Evolutionary conservation across 2,797 vertebrate genomes (phyloP).

Genomic region (Poliocrania exsul): DNA sequence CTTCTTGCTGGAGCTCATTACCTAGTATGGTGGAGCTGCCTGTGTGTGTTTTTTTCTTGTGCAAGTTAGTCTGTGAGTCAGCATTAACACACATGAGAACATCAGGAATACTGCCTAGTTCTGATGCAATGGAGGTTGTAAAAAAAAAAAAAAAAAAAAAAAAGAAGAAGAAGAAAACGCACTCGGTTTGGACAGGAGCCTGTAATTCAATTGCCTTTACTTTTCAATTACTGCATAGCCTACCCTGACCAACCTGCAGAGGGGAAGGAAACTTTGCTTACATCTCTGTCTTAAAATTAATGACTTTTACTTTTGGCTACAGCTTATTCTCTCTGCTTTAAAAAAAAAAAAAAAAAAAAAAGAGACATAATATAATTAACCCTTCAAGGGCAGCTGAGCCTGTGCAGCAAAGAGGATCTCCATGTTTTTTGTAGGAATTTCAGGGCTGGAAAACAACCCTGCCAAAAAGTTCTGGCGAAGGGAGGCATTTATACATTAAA

Average conservation of each 20-base stretch:
- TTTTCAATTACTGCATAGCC: constrained; percentile 73
- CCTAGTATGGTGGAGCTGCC: constrained; percentile 74
- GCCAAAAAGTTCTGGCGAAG: constrained; percentile 48
- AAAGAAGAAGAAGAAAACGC: constrained; percentile 11
- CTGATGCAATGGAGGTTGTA: constrained; percentile 71
- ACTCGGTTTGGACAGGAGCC: constrained; percentile 69
- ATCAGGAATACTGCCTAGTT: constrained; percentile 74
- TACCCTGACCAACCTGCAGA: constrained; percentile 67
- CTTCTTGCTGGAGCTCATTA: constrained; percentile 66
- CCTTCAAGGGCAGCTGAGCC: not conserved
- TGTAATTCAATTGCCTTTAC: constrained; percentile 70
- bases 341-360: not conserved
- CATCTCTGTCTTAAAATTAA: constrained; percentile 49
- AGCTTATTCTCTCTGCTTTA: not conserved
- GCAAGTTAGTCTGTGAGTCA: constrained; percentile 79
- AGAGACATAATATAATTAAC: not conserved
- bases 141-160: constrained; percentile 50
- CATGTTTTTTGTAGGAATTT: not conserved
- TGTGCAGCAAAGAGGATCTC: not conserved
- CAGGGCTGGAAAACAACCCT: not conserved
- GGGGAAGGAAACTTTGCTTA: constrained; percentile 71
- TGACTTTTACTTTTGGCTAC: constrained; percentile 28
- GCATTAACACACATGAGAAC: constrained; percentile 74
- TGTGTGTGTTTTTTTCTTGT: constrained; percentile 69
- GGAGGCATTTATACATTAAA: constrained; percentile 58